These are phyloP conservation scores for Pangasius larnaudii DNA, from an alignment of 2,797 vertebrate genomes.

Conservation along the genomic window DNA sequence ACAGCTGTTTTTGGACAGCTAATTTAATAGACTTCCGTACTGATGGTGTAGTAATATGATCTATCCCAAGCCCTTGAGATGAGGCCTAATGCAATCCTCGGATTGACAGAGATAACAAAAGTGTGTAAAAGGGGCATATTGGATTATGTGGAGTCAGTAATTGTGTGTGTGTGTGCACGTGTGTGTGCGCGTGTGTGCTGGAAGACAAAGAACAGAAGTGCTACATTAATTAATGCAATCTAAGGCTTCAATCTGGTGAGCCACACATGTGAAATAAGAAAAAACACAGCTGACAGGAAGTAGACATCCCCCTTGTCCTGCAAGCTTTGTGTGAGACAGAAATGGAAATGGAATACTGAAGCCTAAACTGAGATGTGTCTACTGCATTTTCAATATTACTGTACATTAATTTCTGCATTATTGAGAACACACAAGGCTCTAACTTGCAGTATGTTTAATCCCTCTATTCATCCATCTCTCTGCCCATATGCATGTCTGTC, in stretches of 20 bases:
- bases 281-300: slow-evolving; percentile 37
- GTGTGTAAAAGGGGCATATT: slow-evolving; percentile 68
- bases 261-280: slow-evolving; percentile 18
- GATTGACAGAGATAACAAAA: slow-evolving; percentile 69
- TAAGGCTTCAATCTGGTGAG: slow-evolving; percentile 41
- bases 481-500: not conserved
- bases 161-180: slow-evolving; percentile 66
- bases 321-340: not conserved
- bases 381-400: not conserved
- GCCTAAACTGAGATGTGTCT: not conserved
- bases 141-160: slow-evolving; percentile 72
- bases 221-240: slow-evolving; percentile 45
- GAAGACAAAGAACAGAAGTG: slow-evolving; percentile 56
- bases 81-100: slow-evolving; percentile 65
- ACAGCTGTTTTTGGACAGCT: slow-evolving; percentile 70
- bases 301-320: not conserved
- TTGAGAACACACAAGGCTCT: too few relatives aligned
- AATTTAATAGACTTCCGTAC: slow-evolving; percentile 55
- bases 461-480: not conserved
- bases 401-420: not conserved
- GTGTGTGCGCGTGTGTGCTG: slow-evolving; percentile 24
- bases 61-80: slow-evolving; percentile 67
- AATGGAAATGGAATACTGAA: not conserved
- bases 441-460: not conserved
- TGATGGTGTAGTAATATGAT: slow-evolving; percentile 69